These are phyloP conservation scores for Lota lota DNA, from an alignment of 2,113 vertebrate genomes.

Conservation along the genomic window DNA sequence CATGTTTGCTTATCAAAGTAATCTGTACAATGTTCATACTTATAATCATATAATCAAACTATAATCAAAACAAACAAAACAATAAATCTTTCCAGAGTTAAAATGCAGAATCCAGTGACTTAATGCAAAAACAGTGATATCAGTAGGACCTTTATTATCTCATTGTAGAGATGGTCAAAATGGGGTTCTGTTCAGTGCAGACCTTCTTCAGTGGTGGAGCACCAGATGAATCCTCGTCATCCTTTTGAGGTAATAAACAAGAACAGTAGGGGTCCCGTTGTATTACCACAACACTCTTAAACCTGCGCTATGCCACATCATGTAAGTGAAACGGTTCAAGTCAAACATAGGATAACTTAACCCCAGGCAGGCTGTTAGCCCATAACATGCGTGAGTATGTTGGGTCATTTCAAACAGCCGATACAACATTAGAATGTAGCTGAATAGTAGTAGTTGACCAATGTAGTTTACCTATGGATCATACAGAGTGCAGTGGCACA, in stretches of 20 bases:
- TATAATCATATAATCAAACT: too few relatives aligned
- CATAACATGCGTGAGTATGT: neutral
- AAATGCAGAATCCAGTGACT: too few relatives aligned
- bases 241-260: constrained; percentile 41
- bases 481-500: neutral
- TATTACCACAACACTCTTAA: neutral
- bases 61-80: too few relatives aligned
- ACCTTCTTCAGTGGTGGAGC: constrained; percentile 84
- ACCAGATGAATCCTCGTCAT: constrained; percentile 73
- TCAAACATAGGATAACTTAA: neutral
- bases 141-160: constrained; percentile 71
- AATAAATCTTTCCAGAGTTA: too few relatives aligned
- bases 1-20: too few relatives aligned
- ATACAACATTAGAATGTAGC: too few relatives aligned
- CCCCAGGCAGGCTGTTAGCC: neutral
- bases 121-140: too few relatives aligned
- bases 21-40: too few relatives aligned
- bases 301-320: neutral
- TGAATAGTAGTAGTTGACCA: too few relatives aligned
- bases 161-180: constrained; percentile 71
- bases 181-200: constrained; percentile 78
- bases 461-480: too few relatives aligned
- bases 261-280: neutral
- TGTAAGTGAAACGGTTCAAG: neutral
- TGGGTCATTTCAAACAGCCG: too few relatives aligned